Percentiles rank a stretch among this genome's conserved stretches.
These are phyloP conservation scores for Aphidius colemani DNA, from an alignment of 2,888 invertebrate genomes.

Conservation along the genomic window DNA sequence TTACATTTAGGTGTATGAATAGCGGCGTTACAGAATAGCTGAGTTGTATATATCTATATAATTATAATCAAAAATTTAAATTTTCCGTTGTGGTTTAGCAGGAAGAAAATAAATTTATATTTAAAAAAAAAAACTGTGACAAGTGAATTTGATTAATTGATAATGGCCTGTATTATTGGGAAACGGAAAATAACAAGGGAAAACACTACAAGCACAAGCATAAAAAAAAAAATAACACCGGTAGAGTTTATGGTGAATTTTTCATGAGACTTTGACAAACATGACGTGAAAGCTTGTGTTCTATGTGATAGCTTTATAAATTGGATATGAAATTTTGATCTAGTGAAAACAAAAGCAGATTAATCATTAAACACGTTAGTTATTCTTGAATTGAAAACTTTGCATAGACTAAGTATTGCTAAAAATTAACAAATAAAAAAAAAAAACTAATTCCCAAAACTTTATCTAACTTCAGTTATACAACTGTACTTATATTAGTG, in stretches of 20 bases:
- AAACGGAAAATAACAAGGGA: background rate
- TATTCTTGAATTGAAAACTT: too few relatives aligned
- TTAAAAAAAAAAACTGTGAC: too few relatives aligned
- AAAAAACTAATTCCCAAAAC: background rate
- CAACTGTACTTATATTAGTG: background rate
- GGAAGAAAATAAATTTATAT: too few relatives aligned
- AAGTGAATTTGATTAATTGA: too few relatives aligned
- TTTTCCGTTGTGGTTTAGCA: too few relatives aligned
- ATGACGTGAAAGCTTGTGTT: slow-evolving; percentile 10
- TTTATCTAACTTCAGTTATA: background rate
- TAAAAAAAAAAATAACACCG: slow-evolving; percentile 1
- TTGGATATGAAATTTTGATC: too few relatives aligned
- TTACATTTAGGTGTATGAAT: too few relatives aligned
- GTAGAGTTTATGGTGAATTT: background rate
- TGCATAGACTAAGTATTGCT: background rate
- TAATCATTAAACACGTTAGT: slow-evolving; percentile 10
- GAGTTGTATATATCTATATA: too few relatives aligned
- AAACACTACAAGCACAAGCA: background rate
- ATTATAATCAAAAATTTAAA: too few relatives aligned
- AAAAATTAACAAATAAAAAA: background rate
- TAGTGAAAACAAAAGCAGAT: slow-evolving; percentile 13
- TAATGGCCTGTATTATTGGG: background rate
- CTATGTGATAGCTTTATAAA: background rate
- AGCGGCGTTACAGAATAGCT: too few relatives aligned
- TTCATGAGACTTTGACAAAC: slow-evolving; percentile 10